These are phyloP conservation scores for Sicus ferrugineus DNA, from an alignment of 2,888 invertebrate species.

Conservation along the genomic window DNA sequence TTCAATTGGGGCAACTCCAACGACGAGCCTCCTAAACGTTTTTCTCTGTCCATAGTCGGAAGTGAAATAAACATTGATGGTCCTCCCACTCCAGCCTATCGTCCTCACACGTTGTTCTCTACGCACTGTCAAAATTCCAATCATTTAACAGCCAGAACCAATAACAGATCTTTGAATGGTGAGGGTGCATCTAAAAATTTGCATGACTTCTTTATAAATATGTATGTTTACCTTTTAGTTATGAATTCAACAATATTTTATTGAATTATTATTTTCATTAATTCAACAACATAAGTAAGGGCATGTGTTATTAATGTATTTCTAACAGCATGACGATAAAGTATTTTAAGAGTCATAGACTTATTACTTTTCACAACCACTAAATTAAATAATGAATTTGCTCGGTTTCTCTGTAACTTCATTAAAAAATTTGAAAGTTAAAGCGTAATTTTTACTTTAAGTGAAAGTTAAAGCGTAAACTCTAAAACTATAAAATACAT, in stretches of 20 bases:
- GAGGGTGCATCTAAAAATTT: slow-evolving; percentile 53
- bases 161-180: slow-evolving; percentile 58
- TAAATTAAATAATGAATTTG: too few species aligned
- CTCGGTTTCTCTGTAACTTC: too few species aligned
- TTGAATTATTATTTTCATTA: too few species aligned
- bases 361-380: too few species aligned
- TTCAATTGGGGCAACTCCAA: slow-evolving; percentile 71
- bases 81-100: slow-evolving; percentile 49
- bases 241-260: background rate
- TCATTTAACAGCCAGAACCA: slow-evolving; percentile 45
- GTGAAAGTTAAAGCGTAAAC: too few species aligned
- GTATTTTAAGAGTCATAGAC: too few species aligned
- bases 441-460: too few species aligned
- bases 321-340: slow-evolving; percentile 25
- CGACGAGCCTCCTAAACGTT: slow-evolving; percentile 65
- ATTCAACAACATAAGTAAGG: background rate
- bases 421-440: too few species aligned
- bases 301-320: slow-evolving; percentile 12
- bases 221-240: background rate
- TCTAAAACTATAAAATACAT: too few species aligned
- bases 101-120: slow-evolving; percentile 47
- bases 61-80: slow-evolving; percentile 65
- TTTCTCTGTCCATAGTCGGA: slow-evolving; percentile 62
- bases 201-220: background rate
- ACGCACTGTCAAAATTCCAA: slow-evolving; percentile 54